Base-by-base conservation (phyloP, 2,888 invertebrate species). In the Acleris holmiana region DNA sequence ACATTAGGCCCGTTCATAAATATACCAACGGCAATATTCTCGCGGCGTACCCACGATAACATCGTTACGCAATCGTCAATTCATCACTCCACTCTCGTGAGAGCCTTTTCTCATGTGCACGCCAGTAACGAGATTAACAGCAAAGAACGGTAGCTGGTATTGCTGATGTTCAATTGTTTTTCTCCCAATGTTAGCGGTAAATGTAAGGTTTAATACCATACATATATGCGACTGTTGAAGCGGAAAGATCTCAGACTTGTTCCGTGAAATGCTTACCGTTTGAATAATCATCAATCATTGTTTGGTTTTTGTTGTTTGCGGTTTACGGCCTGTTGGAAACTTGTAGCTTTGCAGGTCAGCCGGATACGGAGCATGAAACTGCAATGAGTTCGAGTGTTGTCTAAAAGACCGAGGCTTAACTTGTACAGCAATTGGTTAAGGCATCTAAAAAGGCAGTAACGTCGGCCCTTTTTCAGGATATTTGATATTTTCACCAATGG, bases 81-180 rank as follows among this genome's bases (percentile, higher is more conserved):
- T 60, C 53, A 53, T 80, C 79, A 77, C 71, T 74, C 75, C 68
- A 71, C 80, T 86, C 85, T 78, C 83, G 84, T 78, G 80, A 76
- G 74, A 76, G 75, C 75, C 71, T 79, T 79, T 82, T 83, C 83
- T 78, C 80, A 82, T 79, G 78, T 75, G 77, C 77, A 77, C 75
- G 71, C 69, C 72, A 67, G 74, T 77, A 76, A 77, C 73, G 73
- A 76, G 74, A 76, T 76, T 78, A 76, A 72, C 69, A 72, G 76
- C 71, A 75, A 76, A 71, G 67, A 71, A 71, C 70, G 76, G 73
- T 74, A 61, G 61, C 64, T 63, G 51, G 66, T 68, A 68, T 71
- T 69, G 57, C 63, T 61, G 41, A 19, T 54, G 23, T 25, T 23
- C 29, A 23, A 46, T 21, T 13, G 57, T 57, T 63, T 63, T 57